Conservation (phyloP, 2,797 vertebrate species). For the Babyrousa celebensis region DNA sequence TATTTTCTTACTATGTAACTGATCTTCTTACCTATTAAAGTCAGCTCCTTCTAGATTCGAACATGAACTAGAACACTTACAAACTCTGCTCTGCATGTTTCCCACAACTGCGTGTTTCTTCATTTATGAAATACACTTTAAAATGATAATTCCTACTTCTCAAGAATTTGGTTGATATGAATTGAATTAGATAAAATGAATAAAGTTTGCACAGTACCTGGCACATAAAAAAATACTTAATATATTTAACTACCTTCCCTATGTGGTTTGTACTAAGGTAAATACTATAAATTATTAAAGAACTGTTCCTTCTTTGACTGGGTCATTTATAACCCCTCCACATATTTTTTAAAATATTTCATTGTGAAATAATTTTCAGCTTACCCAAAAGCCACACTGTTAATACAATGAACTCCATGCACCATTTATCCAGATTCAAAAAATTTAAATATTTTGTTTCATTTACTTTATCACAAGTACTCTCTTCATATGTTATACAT, state of each 20-base stretch:
- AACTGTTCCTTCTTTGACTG: constrained; percentile 4
- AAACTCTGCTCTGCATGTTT: background rate
- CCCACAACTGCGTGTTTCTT: background rate
- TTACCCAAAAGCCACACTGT: background rate
- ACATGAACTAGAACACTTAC: background rate
- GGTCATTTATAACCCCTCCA: background rate
- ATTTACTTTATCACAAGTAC: background rate
- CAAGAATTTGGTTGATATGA: constrained; percentile 52
- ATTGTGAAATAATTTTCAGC: constrained; percentile 21
- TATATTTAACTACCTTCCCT: constrained; percentile 1
- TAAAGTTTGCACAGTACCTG: background rate
- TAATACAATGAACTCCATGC: background rate
- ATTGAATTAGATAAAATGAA: constrained; percentile 3
- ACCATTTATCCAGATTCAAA: background rate
- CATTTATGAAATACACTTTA: constrained; percentile 39
- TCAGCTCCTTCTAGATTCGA: background rate
- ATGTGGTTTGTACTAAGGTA: constrained; percentile 20
- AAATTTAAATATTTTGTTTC: background rate
- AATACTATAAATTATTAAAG: constrained; percentile 26
- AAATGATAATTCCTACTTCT: constrained; percentile 34
- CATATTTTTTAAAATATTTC: constrained; percentile 35
- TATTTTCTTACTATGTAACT: background rate
- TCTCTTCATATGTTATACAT: background rate
- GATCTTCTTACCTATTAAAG: background rate
- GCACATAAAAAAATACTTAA: background rate